A percentile compares a stretch with the other conserved stretches of the same genome.
phyloP scores from a whole-genome alignment of 2,888 invertebrate species.

The Sminthurinus aureus region DNA sequence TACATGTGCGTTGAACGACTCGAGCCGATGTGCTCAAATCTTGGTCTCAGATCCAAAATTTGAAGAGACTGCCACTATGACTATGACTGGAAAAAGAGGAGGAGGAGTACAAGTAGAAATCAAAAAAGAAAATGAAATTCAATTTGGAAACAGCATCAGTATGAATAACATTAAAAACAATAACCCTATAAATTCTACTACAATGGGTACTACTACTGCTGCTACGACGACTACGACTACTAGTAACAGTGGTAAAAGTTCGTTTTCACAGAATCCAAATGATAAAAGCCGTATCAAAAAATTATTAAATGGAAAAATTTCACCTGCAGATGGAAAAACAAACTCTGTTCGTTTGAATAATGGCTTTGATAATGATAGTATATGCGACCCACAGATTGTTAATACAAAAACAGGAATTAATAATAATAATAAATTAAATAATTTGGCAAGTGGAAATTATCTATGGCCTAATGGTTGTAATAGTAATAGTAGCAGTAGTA shows the following conservation, averaged over 20 bases:
- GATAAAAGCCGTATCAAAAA: not conserved
- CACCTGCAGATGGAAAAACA: not conserved
- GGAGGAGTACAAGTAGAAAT: slow-evolving; percentile 7
- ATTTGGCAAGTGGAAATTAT: slow-evolving; percentile 22
- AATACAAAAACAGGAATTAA: not conserved
- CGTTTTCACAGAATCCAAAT: not conserved
- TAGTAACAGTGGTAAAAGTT: not conserved
- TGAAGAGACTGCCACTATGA: not conserved
- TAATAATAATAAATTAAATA: slow-evolving; percentile 29
- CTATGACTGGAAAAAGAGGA: no score
- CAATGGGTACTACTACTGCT: no score
- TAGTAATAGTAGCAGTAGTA: not conserved
- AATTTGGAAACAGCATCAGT: not conserved
- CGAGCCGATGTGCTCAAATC: slow-evolving; percentile 55
- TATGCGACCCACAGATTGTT: not conserved
- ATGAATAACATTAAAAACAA: no score
- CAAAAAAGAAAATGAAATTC: not conserved
- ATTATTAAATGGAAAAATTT: not conserved
- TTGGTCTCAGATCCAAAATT: slow-evolving; percentile 25
- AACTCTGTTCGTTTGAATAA: not conserved
- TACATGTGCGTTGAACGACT: slow-evolving; percentile 50
- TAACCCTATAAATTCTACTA: no score
- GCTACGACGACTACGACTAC: no score
- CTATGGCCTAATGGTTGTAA: not conserved
- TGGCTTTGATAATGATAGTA: not conserved